Conservation (phyloP, 2,797 vertebrate species). For the Peromyscus eremicus region DNA sequence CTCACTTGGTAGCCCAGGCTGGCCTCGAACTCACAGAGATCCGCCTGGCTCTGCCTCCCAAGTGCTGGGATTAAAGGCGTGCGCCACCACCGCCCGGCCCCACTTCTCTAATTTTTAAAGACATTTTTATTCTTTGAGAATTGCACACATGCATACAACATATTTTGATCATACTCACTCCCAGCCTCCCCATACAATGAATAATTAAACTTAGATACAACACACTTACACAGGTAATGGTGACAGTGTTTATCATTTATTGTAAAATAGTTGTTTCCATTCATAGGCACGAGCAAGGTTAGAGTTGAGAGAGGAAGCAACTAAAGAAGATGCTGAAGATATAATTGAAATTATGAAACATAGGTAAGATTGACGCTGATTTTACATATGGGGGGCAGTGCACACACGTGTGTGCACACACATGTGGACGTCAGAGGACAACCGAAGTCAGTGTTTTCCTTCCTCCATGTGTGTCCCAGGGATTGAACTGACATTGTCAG, state of each 20-base stretch:
- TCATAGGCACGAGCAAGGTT: constrained; percentile 95
- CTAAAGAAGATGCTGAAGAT: constrained; percentile 95
- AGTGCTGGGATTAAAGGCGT: no score
- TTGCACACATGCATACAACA: not conserved
- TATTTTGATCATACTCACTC: not conserved
- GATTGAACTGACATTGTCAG: not conserved
- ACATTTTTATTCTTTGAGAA: not conserved
- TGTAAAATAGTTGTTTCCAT: constrained; percentile 66
- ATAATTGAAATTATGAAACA: constrained; percentile 99
- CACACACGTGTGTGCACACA: no score
- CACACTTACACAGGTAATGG: not conserved
- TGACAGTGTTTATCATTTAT: constrained; percentile 53
- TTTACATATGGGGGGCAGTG: not conserved
- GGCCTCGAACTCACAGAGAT: no score
- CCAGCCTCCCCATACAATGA: not conserved
- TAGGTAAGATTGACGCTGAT: constrained; percentile 89
- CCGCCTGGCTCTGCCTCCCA: no score
- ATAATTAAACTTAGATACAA: constrained; percentile 26
- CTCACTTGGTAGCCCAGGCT: no score
- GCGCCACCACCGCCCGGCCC: no score
- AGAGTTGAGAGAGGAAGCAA: constrained; percentile 95
- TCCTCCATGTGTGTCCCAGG: not conserved
- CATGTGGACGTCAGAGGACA: no score
- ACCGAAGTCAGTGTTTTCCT: not conserved
- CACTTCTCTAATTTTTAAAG: constrained; percentile 41